Conservation (phyloP, 2,113 vertebrate genomes). For the Sakesphorus luctuosus region DNA sequence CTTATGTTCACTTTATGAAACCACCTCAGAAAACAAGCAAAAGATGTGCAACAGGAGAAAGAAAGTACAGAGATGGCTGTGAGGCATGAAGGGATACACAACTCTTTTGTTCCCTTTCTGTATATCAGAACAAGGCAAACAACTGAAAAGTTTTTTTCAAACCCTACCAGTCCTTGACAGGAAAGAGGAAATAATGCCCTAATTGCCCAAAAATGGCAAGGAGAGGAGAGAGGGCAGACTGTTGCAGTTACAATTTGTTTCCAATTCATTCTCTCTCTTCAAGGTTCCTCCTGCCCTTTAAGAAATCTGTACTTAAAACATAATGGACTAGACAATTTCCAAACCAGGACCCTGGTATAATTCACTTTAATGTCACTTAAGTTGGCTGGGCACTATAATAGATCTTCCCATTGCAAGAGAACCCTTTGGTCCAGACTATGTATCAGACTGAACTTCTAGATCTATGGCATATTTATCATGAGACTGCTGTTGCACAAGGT, state of each 20-base stretch:
- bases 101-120: neutral
- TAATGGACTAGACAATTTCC: conserved; percentile 56
- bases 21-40: neutral
- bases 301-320: conserved; percentile 43
- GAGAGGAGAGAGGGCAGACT: conserved; percentile 13
- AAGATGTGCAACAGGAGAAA: neutral
- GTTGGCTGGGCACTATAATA: conserved; percentile 46
- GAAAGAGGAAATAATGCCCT: conserved; percentile 34
- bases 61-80: neutral
- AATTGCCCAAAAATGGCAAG: conserved; percentile 37
- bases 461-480: neutral
- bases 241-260: conserved; percentile 9
- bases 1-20: neutral
- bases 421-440: conserved; percentile 38
- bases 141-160: conserved; percentile 5
- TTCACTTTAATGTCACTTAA: conserved; percentile 61
- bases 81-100: neutral
- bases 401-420: conserved; percentile 17
- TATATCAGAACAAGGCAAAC: neutral
- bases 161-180: neutral
- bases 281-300: conserved; percentile 51
- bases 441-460: conserved; percentile 31
- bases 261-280: conserved; percentile 32
- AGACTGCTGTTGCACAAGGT: conserved; percentile 5
- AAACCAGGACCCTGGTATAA: conserved; percentile 38